Percentiles rank a stretch among this genome's conserved stretches.
phyloP scores from a whole-genome alignment of 2,797 vertebrate species.

The Coranthus polyacanthus region DNA sequence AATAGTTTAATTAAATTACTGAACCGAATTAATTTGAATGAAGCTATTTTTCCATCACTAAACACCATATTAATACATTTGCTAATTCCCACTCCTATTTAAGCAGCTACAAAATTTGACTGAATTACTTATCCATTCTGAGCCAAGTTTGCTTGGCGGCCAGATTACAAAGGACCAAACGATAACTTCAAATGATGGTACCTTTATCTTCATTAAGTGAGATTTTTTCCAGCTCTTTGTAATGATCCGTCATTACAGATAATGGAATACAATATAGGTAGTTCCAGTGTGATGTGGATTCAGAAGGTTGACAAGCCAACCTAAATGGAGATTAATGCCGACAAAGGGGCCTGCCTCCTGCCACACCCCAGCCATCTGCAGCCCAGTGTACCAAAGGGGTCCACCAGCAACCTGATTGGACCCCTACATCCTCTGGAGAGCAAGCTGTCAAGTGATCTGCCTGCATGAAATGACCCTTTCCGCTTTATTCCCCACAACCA shows the following conservation, averaged over 20 bases:
- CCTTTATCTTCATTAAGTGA: conserved; percentile 50
- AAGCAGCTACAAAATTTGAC: conserved; percentile 26
- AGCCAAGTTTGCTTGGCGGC: conserved; percentile 31
- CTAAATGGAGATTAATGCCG: conserved; percentile 83
- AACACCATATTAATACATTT: conserved; percentile 11
- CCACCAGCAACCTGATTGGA: conserved; percentile 75
- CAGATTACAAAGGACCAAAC: conserved; percentile 14
- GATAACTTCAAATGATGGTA: conserved; percentile 49
- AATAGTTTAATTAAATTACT: conserved; percentile 24
- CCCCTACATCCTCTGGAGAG: conserved; percentile 70
- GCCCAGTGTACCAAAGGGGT: conserved; percentile 57
- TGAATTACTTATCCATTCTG: conserved; percentile 37
- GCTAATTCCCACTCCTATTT: conserved; percentile 14
- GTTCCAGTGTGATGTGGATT: conserved; percentile 28
- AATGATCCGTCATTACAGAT: conserved; percentile 66
- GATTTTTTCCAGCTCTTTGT: conserved; percentile 34
- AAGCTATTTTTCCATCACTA: conserved; percentile 37
- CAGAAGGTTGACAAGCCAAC: conserved; percentile 63
- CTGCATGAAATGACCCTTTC: conserved; percentile 78
- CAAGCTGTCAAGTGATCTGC: conserved; percentile 80
- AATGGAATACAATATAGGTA: conserved; percentile 43
- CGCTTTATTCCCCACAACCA: conserved; percentile 45
- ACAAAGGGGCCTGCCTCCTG: conserved; percentile 66
- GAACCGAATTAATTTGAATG: no score
- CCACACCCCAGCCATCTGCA: conserved; percentile 81